Base-by-base conservation (phyloP, 1,140 invertebrate species). In the Ceratina japonica region DNA sequence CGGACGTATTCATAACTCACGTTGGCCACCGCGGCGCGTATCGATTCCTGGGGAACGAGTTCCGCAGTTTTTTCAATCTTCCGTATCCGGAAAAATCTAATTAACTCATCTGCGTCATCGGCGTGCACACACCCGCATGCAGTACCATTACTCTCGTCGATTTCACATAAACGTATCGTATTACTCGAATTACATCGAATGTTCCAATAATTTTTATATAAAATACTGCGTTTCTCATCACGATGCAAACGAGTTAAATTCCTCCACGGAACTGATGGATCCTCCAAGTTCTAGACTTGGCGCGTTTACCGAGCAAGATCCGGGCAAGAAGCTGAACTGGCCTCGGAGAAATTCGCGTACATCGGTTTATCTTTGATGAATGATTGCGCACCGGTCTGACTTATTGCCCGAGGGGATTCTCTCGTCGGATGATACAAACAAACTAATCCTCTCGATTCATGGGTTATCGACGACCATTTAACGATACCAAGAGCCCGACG, bases 261-360 rank as follows among this genome's bases (percentile, higher is more conserved):
- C 37, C 5, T 44, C 37, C 5, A 44, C 37, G 37, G 10, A 44
- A 44, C 37, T 8, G 37, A 44, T 44, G 37, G 37, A 44, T 44
- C 37, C 20, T 49, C 44, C 20, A 51, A n/a, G 63, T 51, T 52
- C 15, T 37, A 2, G 70, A 44, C 13, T 27, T 63, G 0, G 15
- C 58, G 51, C n/a, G n/a, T 56, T 63, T 62, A 72, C n/a, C 75
- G 20, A 62, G 66, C 58, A 1, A 20, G n/a, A 24, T 4, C 16
- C 31, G n/a, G 49, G 5, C 31, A 27, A 37, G n/a, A 22, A n/a
- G 27, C 44, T 22, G 52, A 37, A 58, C 63, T 52, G 71, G 58
- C 24, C 16, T n/a, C 24, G 44, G 65, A 70, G 75, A 77, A 77
- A 78, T 72, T 71, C 75, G 58, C 52, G 52, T 16, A 64, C 15